Base-by-base conservation (phyloP, 2,888 invertebrate genomes). In the Allolobophora icterica region DNA sequence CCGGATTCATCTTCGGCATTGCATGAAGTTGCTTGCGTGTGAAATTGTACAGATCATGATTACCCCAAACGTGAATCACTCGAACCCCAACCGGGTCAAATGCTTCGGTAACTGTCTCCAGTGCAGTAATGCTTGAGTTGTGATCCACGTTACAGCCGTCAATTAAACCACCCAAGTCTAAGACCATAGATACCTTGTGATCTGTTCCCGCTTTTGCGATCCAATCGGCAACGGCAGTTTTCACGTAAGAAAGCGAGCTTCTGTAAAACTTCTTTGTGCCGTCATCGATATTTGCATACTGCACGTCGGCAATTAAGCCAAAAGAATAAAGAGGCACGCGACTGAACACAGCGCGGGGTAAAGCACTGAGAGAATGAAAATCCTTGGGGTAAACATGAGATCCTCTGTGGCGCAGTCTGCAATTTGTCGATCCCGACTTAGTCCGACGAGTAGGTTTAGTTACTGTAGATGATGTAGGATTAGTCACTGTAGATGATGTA, bases 41-140 rank as follows among this genome's bases (percentile, higher is more conserved):
- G 92, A 95, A 95, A 93, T 95, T 95, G 93, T 95, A 95, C 24
- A 95, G 93, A 91, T 95, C 95, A 92, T 95, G 95, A 93, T 95
- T 95, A 52, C 95, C 95, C 92, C 94, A 94, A 17, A 94, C 93
- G 92, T 95, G 95, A 83, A 94, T 94, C 13, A 94, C 91, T n/a
- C 93, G 92, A 33, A 92, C 90, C 11, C 92, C 90, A 34, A 93
- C 87, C 17, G 92, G 91, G 35, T 93, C 92, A 91, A 95, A 94
- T 19, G 93, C 93, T n/a, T 93, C 92, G 40, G 95, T 89, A 17
- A 94, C 93, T 42, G 93, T 92, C n/a, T 92, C 90, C 21, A 95
- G 90, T n/a, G 95, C 94, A 8, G 58, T 89, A 11, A 93, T 91
- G 33, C 94, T 93, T 42, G 92, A 92, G n/a, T 93, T 92, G 17